phyloP scores from a whole-genome alignment of 2,113 vertebrate species.

The Rynchops niger region DNA sequence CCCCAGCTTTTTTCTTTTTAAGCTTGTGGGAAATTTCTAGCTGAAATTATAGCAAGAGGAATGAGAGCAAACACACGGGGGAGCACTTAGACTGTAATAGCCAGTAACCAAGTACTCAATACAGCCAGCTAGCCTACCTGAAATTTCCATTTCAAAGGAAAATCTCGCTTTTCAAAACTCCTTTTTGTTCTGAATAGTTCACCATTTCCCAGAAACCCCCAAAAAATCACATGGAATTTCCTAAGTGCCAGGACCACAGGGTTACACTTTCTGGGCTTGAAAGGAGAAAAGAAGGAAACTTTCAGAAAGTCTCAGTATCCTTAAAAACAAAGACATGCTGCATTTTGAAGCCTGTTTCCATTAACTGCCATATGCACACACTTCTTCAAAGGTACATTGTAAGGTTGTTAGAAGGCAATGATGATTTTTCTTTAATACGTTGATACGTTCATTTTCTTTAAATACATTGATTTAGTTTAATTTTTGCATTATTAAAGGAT shows the following conservation, averaged over 20 bases:
- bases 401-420: neutral
- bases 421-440: neutral
- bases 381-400: neutral
- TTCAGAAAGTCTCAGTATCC: neutral
- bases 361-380: neutral
- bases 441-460: too few species aligned
- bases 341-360: neutral
- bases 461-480: neutral
- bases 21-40: neutral
- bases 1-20: neutral
- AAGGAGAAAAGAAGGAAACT: neutral
- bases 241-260: neutral
- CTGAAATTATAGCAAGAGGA: neutral
- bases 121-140: neutral
- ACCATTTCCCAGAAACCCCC: neutral
- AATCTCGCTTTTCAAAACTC: neutral
- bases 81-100: slow-evolving; percentile 29
- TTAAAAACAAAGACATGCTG: neutral
- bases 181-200: neutral
- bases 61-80: slow-evolving; percentile 46
- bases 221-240: neutral
- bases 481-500: slow-evolving; percentile 9
- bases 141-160: neutral
- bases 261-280: neutral
- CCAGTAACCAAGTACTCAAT: accelerated